Base-by-base conservation (phyloP, 2,113 vertebrate species). In the Ceyx cyanopectus region DNA sequence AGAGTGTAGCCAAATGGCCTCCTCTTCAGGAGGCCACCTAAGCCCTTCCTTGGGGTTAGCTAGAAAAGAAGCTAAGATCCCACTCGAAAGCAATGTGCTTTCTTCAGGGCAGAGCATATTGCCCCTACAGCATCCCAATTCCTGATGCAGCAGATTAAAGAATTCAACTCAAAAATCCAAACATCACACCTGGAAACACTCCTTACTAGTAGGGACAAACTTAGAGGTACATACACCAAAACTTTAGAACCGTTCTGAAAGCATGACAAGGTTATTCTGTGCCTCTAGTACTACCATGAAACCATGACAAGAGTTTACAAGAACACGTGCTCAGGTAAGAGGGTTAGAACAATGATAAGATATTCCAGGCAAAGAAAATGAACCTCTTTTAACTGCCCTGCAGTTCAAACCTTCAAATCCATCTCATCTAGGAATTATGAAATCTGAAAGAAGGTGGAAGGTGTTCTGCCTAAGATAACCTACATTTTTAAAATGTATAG, bases 401-500 rank as follows among this genome's bases (percentile, higher is more conserved):
- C 94, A 95, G 84, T 94, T 91, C 87, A 87, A 92, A 82, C 60
- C 81, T 95, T 89, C 84, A 87, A 93, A 96, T 66, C 30, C 63
- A 56, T 79, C 86, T 91, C 74, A 85, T 85, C 93, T 60, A 74
- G 61, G 81, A 92, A 76, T 53, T 91, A 82, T 18, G 56, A 91
- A 87, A 85, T 89, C 43, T 82, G 65, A 79, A 82, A 86, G 89
- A 90, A 91, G 54, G 85, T 89, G 46, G 41, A 92, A 95, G 81
- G 67, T 93, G 51, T 91, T 95, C 67, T 80, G 84, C 66, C 89
- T 89, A 91, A 53, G 46, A 22, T 85, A 82, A 89, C 87, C 90
- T 90, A 93, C 74, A 93, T 94, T 96, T 96, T 96, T 77, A 82
- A 94, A 92, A 96, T 87, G 93, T 77, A 85, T 66, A 89, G 68